phyloP scores from a whole-genome alignment of 2,113 vertebrate species.

The Sturnira hondurensis region DNA sequence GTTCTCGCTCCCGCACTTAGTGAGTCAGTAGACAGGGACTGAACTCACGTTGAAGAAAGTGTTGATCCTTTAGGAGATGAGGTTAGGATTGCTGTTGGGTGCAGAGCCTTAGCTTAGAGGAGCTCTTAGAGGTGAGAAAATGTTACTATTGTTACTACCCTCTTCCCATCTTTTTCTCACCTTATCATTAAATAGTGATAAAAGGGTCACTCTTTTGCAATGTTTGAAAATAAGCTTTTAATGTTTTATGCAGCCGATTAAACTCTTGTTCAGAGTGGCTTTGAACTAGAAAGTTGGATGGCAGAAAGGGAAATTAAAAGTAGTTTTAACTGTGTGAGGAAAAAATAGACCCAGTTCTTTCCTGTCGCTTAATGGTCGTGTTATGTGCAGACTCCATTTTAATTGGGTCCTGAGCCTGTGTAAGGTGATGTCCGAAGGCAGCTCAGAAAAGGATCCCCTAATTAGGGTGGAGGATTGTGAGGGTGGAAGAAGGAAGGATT shows the following conservation, averaged over 20 bases:
- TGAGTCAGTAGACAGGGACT: neutral
- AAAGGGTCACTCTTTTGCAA: neutral
- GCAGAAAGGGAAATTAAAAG: neutral
- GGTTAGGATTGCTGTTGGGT: neutral
- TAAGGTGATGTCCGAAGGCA: neutral
- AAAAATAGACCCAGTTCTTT: neutral
- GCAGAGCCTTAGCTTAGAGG: neutral
- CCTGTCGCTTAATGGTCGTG: neutral
- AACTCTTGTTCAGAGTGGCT: neutral
- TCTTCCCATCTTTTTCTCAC: neutral
- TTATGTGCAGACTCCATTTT: neutral
- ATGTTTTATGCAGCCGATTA: neutral
- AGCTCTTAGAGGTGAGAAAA: conserved; percentile 14
- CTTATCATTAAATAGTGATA: conserved; percentile 1
- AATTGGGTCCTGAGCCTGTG: neutral
- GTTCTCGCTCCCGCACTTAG: neutral
- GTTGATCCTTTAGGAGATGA: neutral
- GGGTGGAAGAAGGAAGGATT: neutral
- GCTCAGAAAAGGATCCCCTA: neutral
- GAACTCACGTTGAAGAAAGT: neutral
- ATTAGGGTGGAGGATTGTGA: neutral
- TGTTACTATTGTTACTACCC: neutral
- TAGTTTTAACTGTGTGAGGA: neutral
- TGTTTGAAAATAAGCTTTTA: conserved; percentile 11
- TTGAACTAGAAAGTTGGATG: neutral